phyloP scores from a whole-genome alignment of 2,113 vertebrate species.

The Myrmecobius fasciatus region DNA sequence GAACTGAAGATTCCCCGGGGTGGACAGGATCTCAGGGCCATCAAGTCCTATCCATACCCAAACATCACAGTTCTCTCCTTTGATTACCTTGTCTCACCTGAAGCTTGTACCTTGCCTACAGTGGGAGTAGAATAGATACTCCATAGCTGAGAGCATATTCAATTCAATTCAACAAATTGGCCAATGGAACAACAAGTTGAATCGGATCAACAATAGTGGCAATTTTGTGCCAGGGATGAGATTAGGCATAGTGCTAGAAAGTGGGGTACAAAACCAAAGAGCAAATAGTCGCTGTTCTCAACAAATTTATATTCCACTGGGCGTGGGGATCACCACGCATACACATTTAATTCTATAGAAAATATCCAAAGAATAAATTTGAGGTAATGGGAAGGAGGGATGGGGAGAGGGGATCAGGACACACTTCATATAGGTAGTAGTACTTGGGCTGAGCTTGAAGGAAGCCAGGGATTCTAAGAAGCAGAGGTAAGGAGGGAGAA shows the following conservation, averaged over 20 bases:
- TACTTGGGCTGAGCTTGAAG: not conserved
- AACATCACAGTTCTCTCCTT: not conserved
- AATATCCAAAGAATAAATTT: not conserved
- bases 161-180: not conserved
- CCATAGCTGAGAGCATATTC: not conserved
- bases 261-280: not conserved
- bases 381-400: not conserved
- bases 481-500: not conserved
- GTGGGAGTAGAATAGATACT: not conserved
- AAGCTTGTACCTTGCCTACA: not conserved
- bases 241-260: not conserved
- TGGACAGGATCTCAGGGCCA: not conserved
- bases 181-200: not conserved
- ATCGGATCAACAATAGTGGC: not conserved
- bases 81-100: not conserved
- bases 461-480: not conserved
- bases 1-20: not conserved
- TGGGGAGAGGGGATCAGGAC: not conserved
- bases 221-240: not conserved
- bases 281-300: not conserved
- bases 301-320: not conserved
- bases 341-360: not conserved
- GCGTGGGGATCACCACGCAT: not conserved
- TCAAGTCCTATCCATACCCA: not conserved
- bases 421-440: not conserved